Evolutionary conservation across 2,113 vertebrate species (phyloP).

Genomic region (Alouatta palliata): DNA sequence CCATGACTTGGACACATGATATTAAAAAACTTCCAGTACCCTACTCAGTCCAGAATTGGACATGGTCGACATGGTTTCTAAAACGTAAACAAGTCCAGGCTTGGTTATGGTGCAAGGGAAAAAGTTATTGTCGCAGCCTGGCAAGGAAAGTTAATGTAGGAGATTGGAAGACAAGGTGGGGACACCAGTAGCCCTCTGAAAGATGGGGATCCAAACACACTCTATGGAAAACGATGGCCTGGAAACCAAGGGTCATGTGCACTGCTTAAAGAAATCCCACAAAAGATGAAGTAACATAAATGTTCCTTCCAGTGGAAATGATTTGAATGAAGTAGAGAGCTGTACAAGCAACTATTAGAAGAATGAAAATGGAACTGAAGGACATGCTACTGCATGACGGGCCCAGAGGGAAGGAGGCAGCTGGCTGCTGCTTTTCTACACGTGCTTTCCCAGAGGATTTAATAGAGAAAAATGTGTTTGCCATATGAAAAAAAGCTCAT

Average conservation of each 20-base stretch:
- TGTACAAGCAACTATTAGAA: neutral
- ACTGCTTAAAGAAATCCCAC: neutral
- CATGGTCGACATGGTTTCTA: too few species aligned
- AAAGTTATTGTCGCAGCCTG: too few species aligned
- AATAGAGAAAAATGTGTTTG: rapidly evolving
- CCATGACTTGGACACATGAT: neutral
- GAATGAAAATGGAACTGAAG: neutral
- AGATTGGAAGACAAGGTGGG: neutral
- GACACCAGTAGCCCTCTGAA: too few species aligned
- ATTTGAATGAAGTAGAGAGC: neutral
- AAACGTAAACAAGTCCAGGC: too few species aligned
- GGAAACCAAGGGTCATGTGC: neutral
- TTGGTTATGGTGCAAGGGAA: rapidly evolving
- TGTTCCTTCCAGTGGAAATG: neutral
- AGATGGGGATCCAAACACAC: neutral
- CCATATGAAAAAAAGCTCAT: too few species aligned
- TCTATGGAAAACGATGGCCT: neutral
- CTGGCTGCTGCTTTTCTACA: neutral
- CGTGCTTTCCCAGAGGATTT: neutral
- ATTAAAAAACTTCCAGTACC: neutral
- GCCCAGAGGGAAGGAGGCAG: rapidly evolving
- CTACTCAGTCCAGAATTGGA: neutral
- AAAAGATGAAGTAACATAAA: neutral
- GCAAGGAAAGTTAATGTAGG: rapidly evolving
- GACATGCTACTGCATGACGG: rapidly evolving